These are phyloP conservation scores for Rhamphomyia laevipes DNA, from an alignment of 2,888 invertebrate genomes.

Conservation along the genomic window DNA sequence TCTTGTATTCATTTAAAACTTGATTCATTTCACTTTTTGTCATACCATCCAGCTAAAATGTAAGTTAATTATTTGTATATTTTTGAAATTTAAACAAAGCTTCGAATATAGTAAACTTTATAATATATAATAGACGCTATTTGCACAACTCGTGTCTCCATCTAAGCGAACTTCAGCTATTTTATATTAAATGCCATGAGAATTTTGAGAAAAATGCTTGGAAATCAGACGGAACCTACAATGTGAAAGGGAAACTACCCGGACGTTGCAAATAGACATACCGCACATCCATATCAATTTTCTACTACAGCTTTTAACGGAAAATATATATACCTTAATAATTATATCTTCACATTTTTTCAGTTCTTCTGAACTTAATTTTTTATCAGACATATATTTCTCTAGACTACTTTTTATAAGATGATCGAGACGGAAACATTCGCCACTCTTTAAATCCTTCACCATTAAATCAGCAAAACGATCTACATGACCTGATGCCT, in stretches of 20 bases:
- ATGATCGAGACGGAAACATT: slow-evolving; percentile 96
- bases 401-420: slow-evolving; percentile 90
- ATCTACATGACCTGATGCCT: slow-evolving; percentile 98
- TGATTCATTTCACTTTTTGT: slow-evolving; percentile 77
- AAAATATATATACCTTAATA: slow-evolving; percentile 23
- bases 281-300: no score
- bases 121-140: no score
- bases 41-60: slow-evolving; percentile 72
- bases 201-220: no score
- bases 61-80: not conserved
- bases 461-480: slow-evolving; percentile 99
- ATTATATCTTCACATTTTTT: slow-evolving; percentile 31
- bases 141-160: no score
- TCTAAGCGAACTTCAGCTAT: no score
- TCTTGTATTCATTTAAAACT: slow-evolving; percentile 74
- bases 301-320: no score
- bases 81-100: no score
- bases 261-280: no score
- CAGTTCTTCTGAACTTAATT: slow-evolving; percentile 51
- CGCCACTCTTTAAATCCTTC: slow-evolving; percentile 89
- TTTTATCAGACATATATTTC: slow-evolving; percentile 75
- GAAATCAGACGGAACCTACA: no score
- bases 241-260: no score
- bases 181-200: no score
- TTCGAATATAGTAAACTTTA: no score